Percentiles rank a stretch among this genome's conserved stretches.
phyloP scores from a whole-genome alignment of 2,888 invertebrate species.

The Diaphora mendica region DNA sequence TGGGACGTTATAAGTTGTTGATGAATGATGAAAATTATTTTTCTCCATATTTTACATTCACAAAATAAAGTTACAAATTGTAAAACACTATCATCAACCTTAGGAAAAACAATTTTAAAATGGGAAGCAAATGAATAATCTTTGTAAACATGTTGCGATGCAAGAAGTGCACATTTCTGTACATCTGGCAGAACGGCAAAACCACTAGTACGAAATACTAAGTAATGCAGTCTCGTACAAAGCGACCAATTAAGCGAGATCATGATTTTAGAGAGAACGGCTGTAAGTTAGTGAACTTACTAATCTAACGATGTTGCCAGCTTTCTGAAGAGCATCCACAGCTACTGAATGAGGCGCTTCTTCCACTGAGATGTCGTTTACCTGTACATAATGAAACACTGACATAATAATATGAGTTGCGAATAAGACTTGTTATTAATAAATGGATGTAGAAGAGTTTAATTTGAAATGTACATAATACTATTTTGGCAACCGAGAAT shows the following conservation, averaged over 20 bases:
- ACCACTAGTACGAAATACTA: conserved; percentile 26
- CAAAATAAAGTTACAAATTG: background rate
- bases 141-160: conserved; percentile 2
- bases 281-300: conserved; percentile 83
- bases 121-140: background rate
- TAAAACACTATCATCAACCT: background rate
- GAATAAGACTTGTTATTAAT: background rate
- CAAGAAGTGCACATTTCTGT: conserved; percentile 6
- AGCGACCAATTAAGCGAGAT: conserved; percentile 44
- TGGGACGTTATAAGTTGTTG: too few species aligned
- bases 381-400: conserved; percentile 79
- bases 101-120: conserved; percentile 2
- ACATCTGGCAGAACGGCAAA: conserved; percentile 10
- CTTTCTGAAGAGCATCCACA: conserved; percentile 98
- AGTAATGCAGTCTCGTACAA: conserved; percentile 28
- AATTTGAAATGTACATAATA: background rate
- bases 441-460: background rate
- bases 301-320: conserved; percentile 97
- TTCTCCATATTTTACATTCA: background rate
- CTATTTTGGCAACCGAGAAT: background rate
- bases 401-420: conserved; percentile 1
- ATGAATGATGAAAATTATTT: too few species aligned
- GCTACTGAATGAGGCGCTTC: conserved; percentile 97
- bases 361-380: conserved; percentile 96
- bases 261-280: conserved; percentile 24